These are phyloP conservation scores for Heterodera schachtii DNA, from an alignment of 1,140 invertebrate species.

Conservation along the genomic window DNA sequence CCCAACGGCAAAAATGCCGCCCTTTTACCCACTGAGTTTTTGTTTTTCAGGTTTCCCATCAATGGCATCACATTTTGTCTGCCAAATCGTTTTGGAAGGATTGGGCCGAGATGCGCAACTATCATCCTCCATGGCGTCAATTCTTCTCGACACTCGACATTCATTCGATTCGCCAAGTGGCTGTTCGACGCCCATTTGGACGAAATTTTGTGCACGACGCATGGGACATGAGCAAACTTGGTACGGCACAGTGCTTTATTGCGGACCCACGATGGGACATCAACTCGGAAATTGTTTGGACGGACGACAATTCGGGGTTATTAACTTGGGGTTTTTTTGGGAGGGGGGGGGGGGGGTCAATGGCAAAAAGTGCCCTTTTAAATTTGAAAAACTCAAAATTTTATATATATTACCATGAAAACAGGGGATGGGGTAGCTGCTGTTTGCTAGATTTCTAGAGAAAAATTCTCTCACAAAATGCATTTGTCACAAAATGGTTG, in stretches of 20 bases:
- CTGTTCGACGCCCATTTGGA: background rate
- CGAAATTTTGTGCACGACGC: constrained; percentile 16
- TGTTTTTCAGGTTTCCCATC: background rate
- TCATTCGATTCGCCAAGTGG: background rate
- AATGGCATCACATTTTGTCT: background rate
- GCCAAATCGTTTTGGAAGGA: background rate
- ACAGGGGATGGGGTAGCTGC: too few species aligned
- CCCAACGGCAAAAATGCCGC: too few species aligned
- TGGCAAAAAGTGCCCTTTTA: too few species aligned
- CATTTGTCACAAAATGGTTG: too few species aligned
- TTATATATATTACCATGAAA: too few species aligned
- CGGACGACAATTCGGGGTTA: background rate
- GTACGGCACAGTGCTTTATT: background rate
- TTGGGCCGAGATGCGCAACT: background rate
- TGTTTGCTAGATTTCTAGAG: too few species aligned
- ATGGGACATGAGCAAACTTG: background rate
- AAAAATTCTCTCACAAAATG: too few species aligned
- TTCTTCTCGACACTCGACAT: background rate
- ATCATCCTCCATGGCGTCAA: background rate
- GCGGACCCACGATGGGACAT: background rate
- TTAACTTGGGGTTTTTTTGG: background rate
- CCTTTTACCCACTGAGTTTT: background rate
- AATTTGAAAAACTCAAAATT: too few species aligned
- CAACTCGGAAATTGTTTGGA: background rate
- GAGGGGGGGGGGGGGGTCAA: too few species aligned